Base-by-base conservation (phyloP, 2,888 invertebrate genomes). In the Ennomos fuscantarius region DNA sequence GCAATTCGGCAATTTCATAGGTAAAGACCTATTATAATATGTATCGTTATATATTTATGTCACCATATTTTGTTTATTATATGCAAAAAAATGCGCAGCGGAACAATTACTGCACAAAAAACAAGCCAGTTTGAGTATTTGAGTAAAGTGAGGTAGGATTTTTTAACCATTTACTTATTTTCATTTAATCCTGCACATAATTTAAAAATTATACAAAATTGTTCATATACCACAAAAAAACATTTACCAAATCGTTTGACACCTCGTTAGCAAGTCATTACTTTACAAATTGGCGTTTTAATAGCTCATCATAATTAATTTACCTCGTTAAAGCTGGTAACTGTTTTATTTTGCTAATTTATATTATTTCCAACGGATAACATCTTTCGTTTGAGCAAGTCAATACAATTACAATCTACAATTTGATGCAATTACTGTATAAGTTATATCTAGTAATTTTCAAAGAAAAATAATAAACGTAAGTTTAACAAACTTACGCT, bases 201-300 rank as follows among this genome's bases (percentile, higher is more conserved):
- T 24, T 24, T 6, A 6, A 24, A 24, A 24, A 24, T 24, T 24
- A 24, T 24, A 6, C 31, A 44, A 34, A 39, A 43, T 11, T 47
- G 34, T 43, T 35, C 33, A 41, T 35, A 13, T 33, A 39, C 54
- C 50, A 63, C 63, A 60, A 65, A 63, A 62, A 46, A 51, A 40
- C 31, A 59, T 46, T 53, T 53, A 59, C 59, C 37, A 59, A 61
- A 61, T 48, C 55, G 50, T 63, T 68, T 63, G 63, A 57, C 65
- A 60, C 63, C 55, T 65, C 62, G 62, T 68, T 68, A 65, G 60
- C 55, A 54, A 43, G 24, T 62, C 62, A 68, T 68, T 63, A 63
- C 56, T 57, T 63, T 51, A 63, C 65, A 63, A 68, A 68, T 68
- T 65, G 65, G 62, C 63, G 63, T 57, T 58, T 67, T 65, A 65